Conservation (phyloP, 1,140 invertebrate species). For the Sipha flava region DNA sequence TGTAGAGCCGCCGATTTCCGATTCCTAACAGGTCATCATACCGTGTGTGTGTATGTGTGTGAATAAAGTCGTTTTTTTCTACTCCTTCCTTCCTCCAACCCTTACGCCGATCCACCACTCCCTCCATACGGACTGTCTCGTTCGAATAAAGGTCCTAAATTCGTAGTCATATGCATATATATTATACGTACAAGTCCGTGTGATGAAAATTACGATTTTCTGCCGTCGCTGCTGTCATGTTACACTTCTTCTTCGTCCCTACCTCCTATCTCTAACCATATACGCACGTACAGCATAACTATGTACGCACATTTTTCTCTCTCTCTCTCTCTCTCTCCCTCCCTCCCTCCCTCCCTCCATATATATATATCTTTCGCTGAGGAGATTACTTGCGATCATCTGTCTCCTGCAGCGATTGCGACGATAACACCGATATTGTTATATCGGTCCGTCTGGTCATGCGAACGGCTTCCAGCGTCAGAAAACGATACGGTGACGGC, state of each 20-base stretch:
- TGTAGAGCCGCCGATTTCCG: neutral
- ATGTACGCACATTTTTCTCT: too few species aligned
- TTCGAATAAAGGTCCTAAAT: neutral
- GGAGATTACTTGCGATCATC: neutral
- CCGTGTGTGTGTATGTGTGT: too few species aligned
- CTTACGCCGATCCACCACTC: too few species aligned
- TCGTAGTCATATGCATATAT: too few species aligned
- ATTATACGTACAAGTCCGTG: neutral
- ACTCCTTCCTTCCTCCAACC: too few species aligned
- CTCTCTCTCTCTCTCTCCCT: neutral
- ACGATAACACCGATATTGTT: neutral
- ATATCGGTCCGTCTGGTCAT: neutral
- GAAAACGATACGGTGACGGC: neutral
- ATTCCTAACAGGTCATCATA: too few species aligned
- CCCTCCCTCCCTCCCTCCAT: too few species aligned
- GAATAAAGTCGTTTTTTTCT: neutral
- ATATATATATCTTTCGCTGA: too few species aligned
- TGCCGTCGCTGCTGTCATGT: neutral
- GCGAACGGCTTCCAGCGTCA: neutral
- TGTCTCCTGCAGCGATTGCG: too few species aligned
- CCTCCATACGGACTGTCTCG: too few species aligned
- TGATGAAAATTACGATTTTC: neutral
- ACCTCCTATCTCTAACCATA: too few species aligned
- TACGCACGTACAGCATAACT: too few species aligned
- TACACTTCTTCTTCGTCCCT: neutral